Evolutionary conservation across 2,113 vertebrate species (phyloP).

Genomic region (Zosterops pallidus): DNA sequence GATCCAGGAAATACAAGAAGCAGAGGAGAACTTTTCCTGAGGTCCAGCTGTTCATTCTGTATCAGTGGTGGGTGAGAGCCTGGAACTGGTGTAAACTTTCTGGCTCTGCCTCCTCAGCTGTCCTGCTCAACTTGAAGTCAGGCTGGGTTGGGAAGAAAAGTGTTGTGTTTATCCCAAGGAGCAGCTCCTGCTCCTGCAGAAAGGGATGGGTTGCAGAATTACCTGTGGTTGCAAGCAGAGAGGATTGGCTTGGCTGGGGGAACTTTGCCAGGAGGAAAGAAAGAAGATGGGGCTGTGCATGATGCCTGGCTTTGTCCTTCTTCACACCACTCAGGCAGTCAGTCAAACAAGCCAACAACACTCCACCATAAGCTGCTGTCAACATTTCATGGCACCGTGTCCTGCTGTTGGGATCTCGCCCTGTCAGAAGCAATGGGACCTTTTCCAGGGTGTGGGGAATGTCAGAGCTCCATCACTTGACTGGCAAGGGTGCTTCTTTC

Average conservation of each 20-base stretch:
- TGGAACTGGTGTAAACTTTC: not conserved
- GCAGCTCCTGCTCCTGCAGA: not conserved
- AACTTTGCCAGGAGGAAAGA: not conserved
- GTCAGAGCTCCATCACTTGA: slow-evolving; percentile 3
- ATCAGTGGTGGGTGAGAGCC: not conserved
- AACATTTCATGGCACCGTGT: not conserved
- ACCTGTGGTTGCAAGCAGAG: not conserved
- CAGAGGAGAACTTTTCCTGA: not conserved
- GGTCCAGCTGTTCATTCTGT: not conserved
- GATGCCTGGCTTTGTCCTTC: not conserved
- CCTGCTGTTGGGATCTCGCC: fast-evolving
- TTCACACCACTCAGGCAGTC: not conserved
- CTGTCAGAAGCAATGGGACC: not conserved
- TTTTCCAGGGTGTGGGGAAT: not conserved
- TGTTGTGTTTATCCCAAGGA: not conserved
- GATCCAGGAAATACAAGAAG: not conserved
- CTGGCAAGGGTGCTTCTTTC: not conserved
- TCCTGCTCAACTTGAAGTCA: not conserved
- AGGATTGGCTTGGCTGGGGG: not conserved
- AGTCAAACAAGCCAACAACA: not conserved
- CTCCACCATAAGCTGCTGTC: not conserved
- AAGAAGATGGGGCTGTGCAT: not conserved
- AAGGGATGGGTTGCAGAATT: not conserved
- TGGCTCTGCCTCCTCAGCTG: not conserved
- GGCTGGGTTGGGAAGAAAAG: not conserved